Base-by-base conservation (phyloP, 2,888 invertebrate species). In the Phalera bucephala region DNA sequence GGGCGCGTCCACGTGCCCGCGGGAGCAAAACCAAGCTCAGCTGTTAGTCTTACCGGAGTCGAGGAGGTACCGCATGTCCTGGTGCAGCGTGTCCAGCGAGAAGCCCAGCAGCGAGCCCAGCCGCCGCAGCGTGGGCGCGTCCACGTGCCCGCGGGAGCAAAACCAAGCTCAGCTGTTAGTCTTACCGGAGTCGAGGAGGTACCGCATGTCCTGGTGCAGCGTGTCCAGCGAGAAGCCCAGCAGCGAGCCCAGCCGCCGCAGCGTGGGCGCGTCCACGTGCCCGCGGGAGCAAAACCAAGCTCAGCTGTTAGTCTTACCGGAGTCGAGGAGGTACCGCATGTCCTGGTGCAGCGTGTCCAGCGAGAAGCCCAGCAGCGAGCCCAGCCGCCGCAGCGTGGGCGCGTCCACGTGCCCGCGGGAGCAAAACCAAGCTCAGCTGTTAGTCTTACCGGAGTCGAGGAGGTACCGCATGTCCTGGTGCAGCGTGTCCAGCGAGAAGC, bases 61-160 rank as follows among this genome's bases (percentile, higher is more conserved):
- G 31, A 98, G 90, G 60, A 98, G 91, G 76, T 96, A 96, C 48
- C 94, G 91, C 74, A 97, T 91, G 76, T 93, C 91, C 73, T 95
- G 94, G 52, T 95, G 94, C 77, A 98, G 95, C 32, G 96, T 81
- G 21, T 95, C 94, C 77, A 95, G 95, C 3, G 95, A 95, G 49
- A 95, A 95, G 11, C 97, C 97, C 54, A 98, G 95, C 75, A 95
- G 94, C 50, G 95, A 94, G 12, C 95, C 94, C 40, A 97, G 91
- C 47, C 95, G 91, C 34, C 91, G 70, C 52, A 67, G 61, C 19
- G 49, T 11, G 35, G 31, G 49, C 44, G 33, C 48, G 52, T 50
- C 58, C 53, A 33, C 57, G 15, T 52, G 50, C 32, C 44, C 44
- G 36, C 57, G 53, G 30, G 35, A 46, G 49, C 64, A 47, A n/a